Evolutionary conservation across 2,113 vertebrate genomes (phyloP), one percentile per base, ranked within the genome.

Genomic region (Pomatostomus ruficeps): DNA sequence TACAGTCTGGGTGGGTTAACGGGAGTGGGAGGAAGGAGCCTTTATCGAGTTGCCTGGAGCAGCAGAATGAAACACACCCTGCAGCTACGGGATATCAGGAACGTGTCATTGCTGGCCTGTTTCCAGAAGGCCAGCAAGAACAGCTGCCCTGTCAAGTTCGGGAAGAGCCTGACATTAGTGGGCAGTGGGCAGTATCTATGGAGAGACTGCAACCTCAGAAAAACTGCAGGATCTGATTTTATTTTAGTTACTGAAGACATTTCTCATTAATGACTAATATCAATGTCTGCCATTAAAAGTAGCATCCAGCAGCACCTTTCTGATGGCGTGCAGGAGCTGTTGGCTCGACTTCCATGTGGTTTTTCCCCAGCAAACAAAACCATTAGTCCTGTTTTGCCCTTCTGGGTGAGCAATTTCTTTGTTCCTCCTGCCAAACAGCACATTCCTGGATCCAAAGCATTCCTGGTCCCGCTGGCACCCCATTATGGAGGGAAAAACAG

Each of bases 371-470:
- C 7, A 2, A 43, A 81, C 68, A 75, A 90, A 95, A 94, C 82
- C 54, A 13, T 70, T 61, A 61, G 83, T 58, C 46, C 54, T 71
- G 62, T 81, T 93, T 84, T 35, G 25, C 70, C 58, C 70, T 94
- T 95, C 76, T 89, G 95, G 79, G 80, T 96, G 88, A 93, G 59
- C 85, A 84, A 25, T 51, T 93, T 79, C 85, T 94, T 94, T 94
- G 90, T 95, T 92, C 62, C n/a, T 84, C 66, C 62, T 59, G 89
- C 91, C 85, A 93, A 91, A 88, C 66, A 92, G 79, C n/a, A 33
- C 61, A 87, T 91, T 94, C 77, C 66, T 43, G 58, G 51, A 79
- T 80, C 81, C 89, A 87, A 82, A 86, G 65, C 49, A 84, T 90
- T 95, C 75, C 83, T 75, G 82, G 66, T 86, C 38, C 57, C 0